Base-by-base conservation (phyloP, 2,113 vertebrate genomes). In the Taurulus bubalis region DNA sequence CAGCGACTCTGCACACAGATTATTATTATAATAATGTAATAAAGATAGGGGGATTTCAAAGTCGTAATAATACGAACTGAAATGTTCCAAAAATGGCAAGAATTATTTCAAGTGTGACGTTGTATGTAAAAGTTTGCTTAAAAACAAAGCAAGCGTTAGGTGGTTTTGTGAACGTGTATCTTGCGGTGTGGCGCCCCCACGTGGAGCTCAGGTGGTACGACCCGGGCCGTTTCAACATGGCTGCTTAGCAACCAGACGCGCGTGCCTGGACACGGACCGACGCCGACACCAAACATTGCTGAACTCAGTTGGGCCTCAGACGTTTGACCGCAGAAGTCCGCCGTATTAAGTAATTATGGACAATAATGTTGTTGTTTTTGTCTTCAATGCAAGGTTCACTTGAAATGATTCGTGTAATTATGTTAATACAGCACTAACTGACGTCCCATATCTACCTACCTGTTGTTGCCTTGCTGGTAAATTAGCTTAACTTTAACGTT, bases 161-260 rank as follows among this genome's bases (percentile, higher is more conserved):
- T 12, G 9, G 20, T 4, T 20, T 40, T n/a, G 2, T 26, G 22
- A 30, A 18, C 16, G 49, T 11, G 24, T 77, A 12, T 18, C 26
- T 62, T 70, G 79, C 16, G 32, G 16, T 69, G 24, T 84, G 45
- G 90, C 91, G 88, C 90, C 93, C 75, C 83, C 94, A 8, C 4
- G 80, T 88, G 94, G 14, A 14, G 6, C 1, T 55, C 0, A 15
- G 30, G 53, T 30, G 34, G 53, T 30, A 74, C 36, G 38, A 77
- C 8, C 36, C 36, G 10, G 8, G 8, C 30, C 18, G 1, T 85
- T 86, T 68, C 72, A 88, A 84, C 56, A 88, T 89, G 90, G 90
- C 88, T 85, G 74, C 92, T 8, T 91, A 89, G 91, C 92, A 95
- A 95, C 93, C 82, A 62, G 84, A 90, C 72, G 74, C 85, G 82